phyloP scores from a whole-genome alignment of 2,888 invertebrate genomes.

The Luperina nickerlii region DNA sequence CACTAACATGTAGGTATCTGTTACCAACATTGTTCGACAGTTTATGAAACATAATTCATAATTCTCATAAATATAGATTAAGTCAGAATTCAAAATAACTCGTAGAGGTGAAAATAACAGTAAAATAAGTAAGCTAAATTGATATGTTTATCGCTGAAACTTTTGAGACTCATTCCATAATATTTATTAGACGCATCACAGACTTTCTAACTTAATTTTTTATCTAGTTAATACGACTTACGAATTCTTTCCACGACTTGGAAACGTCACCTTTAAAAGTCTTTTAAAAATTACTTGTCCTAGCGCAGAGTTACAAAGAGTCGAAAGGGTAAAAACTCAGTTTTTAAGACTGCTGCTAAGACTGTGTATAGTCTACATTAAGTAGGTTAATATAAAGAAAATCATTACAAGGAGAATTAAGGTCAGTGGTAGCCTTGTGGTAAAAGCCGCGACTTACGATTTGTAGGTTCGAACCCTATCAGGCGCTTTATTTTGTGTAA shows the following conservation, averaged over 20 bases:
- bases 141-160: constrained; percentile 34
- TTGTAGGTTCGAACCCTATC: background rate
- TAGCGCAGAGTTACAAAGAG: background rate
- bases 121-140: constrained; percentile 1
- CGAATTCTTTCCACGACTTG: constrained; percentile 11
- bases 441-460: background rate
- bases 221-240: background rate
- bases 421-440: background rate
- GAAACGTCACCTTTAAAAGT: constrained; percentile 14
- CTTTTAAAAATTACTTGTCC: constrained; percentile 31
- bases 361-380: background rate
- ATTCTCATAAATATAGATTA: constrained; percentile 14
- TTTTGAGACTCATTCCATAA: constrained; percentile 16
- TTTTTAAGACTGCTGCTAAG: background rate
- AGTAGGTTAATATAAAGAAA: background rate
- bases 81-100: background rate
- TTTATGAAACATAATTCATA: constrained; percentile 18
- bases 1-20: constrained; percentile 24
- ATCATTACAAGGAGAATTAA: background rate
- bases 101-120: constrained; percentile 9
- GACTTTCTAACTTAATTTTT: constrained; percentile 18
- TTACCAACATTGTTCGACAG: constrained; percentile 22
- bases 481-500: background rate
- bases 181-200: constrained; percentile 22
- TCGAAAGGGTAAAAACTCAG: background rate